A percentile compares a stretch with the other conserved stretches of the same genome.
phyloP scores from a whole-genome alignment of 2,888 invertebrate species.

The Emmelina monodactyla region DNA sequence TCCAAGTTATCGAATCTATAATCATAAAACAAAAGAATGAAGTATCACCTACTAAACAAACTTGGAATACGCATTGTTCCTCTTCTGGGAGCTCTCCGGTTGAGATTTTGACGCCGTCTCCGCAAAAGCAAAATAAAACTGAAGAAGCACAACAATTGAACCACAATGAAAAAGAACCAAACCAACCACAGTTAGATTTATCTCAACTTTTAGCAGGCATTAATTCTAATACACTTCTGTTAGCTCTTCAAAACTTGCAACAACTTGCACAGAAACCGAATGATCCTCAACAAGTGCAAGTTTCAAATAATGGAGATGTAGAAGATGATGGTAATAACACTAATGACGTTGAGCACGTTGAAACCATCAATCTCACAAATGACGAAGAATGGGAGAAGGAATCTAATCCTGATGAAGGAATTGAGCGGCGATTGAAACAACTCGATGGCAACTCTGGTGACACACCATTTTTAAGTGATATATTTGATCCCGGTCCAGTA shows the following conservation, averaged over 20 bases:
- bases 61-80: no score
- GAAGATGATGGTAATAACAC: conserved; percentile 9
- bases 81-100: no score
- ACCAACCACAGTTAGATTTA: conserved; percentile 27
- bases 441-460: conserved; percentile 44
- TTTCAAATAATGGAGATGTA: conserved; percentile 13
- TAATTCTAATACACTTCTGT: conserved; percentile 43
- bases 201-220: conserved; percentile 42
- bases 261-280: conserved; percentile 31
- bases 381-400: conserved; percentile 57
- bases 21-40: conserved; percentile 23
- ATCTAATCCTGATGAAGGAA: conserved; percentile 42
- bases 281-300: conserved; percentile 15
- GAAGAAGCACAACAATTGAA: no score
- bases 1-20: conserved; percentile 43
- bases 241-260: conserved; percentile 54
- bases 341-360: conserved; percentile 21
- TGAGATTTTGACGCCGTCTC: no score
- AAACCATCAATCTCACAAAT: conserved; percentile 52
- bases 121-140: no score
- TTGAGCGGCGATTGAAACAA: conserved; percentile 41
- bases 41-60: no score
- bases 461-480: conserved; percentile 56
- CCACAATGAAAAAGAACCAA: conserved; percentile 6
- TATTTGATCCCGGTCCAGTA: conserved; percentile 55